Evolutionary conservation across 2,113 vertebrate species (phyloP).

Genomic region (Eulemur macaco): DNA sequence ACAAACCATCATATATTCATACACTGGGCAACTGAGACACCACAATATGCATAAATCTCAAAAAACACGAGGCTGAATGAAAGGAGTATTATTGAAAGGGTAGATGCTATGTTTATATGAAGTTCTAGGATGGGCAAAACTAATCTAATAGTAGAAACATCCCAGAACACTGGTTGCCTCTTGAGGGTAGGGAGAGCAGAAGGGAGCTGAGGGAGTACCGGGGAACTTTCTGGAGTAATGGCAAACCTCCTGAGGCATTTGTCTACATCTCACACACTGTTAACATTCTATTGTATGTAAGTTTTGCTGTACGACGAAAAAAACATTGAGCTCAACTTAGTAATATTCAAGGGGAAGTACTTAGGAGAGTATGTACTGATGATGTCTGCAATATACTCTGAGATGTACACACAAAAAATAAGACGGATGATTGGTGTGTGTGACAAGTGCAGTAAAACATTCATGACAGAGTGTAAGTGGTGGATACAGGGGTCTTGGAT

Average conservation of each 20-base stretch:
- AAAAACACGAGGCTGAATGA: neutral
- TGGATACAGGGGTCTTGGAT: neutral
- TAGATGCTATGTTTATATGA: rapidly evolving
- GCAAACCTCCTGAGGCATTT: neutral
- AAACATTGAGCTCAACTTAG: neutral
- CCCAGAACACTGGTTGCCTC: neutral
- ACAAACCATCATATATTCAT: neutral
- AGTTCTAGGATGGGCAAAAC: neutral
- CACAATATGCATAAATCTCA: neutral
- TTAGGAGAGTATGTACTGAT: neutral
- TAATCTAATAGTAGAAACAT: neutral
- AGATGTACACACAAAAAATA: neutral
- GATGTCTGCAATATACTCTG: neutral
- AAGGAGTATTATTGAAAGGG: neutral
- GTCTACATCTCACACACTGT: neutral
- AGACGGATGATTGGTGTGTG: neutral
- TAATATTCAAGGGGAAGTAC: rapidly evolving
- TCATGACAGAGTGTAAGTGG: neutral
- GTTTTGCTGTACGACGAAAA: neutral
- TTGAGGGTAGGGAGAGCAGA: too few species aligned
- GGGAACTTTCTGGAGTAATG: neutral
- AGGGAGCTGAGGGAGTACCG: neutral
- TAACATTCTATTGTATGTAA: neutral
- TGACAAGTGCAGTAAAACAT: neutral
- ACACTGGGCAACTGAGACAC: neutral